Conservation (phyloP, 1,140 invertebrate genomes). For the Cyclargus thomasi region DNA sequence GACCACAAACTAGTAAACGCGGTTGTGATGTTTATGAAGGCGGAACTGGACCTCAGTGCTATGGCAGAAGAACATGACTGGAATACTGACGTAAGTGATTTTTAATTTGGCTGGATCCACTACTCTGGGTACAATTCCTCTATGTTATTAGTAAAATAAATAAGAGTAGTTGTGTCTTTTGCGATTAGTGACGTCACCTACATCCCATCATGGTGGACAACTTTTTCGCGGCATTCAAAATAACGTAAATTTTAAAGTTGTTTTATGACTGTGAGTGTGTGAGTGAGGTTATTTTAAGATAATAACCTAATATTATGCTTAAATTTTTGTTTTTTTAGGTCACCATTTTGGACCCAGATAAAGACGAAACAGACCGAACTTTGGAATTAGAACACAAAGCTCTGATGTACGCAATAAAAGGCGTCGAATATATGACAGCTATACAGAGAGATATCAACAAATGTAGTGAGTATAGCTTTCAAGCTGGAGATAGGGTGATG, state of each 20-base stretch:
- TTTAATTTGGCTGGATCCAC: background rate
- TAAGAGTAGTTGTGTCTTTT: too few species aligned
- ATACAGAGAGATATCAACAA: constrained; percentile 20
- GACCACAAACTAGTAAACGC: background rate
- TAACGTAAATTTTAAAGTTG: too few species aligned
- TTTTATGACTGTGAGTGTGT: too few species aligned
- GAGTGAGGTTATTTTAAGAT: too few species aligned
- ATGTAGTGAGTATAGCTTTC: constrained; percentile 23
- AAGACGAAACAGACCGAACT: constrained; percentile 23
- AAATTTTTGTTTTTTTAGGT: constrained; percentile 28
- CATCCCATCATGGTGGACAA: too few species aligned
- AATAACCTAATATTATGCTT: too few species aligned
- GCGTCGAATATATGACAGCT: constrained; percentile 30
- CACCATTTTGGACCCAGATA: constrained; percentile 33
- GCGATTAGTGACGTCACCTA: too few species aligned
- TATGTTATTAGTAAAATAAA: too few species aligned
- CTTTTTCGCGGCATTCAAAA: too few species aligned
- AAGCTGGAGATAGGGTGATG: too few species aligned
- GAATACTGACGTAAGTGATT: background rate
- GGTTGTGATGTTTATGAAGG: background rate
- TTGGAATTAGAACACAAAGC: constrained; percentile 35
- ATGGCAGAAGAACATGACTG: background rate
- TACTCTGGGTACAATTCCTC: too few species aligned
- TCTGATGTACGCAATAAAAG: constrained; percentile 25
- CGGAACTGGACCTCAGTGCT: background rate